Evolutionary conservation across 2,797 vertebrate species (phyloP), one percentile per base, ranked within the genome.

Genomic region (Sebastes ruberrimus): DNA sequence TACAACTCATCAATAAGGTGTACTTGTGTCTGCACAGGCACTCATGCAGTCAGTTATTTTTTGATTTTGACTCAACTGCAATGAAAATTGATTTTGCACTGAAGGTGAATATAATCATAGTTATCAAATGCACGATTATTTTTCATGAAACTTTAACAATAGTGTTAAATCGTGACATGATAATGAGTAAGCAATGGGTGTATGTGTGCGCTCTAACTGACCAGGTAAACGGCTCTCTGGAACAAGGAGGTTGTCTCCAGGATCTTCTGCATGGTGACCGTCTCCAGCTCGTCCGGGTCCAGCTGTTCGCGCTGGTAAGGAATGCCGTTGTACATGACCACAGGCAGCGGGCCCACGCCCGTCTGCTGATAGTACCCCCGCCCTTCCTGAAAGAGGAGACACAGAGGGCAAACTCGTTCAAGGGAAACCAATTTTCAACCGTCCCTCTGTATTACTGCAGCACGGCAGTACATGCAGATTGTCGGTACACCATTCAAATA

Each of bases 241-340:
- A 97, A 99, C 93, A 97, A 96, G 80, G 96, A 94, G 5, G 98
- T 99, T 46, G 97, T 98, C 92, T 99, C 99, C 83, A 99, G 93
- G 87, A 99, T 98, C 95, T 98, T 99, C 91, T 99, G 98, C 98
- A 99, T 99, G 68, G 98, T 97, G 73, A 98, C 94, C 0, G 98
- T 99, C 92, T 99, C 99, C 84, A 99, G 90, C 82, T 99, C 98
- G 63, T 99, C 99, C 0, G 98, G 96, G 89, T 99, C 97, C 79
- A 99, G 95, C 90, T 99, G 98, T 57, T 99, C 98, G 6, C 93
- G 96, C 71, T 97, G 97, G 83, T 97, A 97, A 14, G 98, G 98
- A 88, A 99, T 97, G 4, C 99, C 99, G 23, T 99, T 99, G 92
- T 99, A 99, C 70, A 99, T 95, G 76, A 98, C 97, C 2, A 98